These are phyloP conservation scores for Penelope pileata DNA, from an alignment of 2,113 vertebrate genomes.

Conservation along the genomic window DNA sequence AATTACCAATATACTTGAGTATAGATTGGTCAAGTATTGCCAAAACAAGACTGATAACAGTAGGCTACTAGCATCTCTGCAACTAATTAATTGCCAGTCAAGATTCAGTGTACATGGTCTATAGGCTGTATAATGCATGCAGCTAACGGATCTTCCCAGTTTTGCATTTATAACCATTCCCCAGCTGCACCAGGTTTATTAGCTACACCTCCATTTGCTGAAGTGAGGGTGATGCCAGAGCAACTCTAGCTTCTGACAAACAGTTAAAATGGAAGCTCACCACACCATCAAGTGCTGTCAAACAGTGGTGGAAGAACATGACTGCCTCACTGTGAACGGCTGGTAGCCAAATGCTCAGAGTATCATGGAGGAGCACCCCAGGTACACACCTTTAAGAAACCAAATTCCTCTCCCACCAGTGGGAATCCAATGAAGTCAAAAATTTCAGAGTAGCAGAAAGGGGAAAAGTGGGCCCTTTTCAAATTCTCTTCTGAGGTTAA, in stretches of 20 bases:
- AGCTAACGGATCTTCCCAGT: neutral
- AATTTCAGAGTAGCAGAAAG: neutral
- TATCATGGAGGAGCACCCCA: neutral
- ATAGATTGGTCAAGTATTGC: fast-evolving
- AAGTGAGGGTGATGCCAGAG: neutral
- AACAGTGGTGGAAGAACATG: neutral
- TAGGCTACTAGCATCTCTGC: neutral
- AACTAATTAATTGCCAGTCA: neutral
- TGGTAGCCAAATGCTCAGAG: neutral
- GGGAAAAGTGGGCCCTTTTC: neutral
- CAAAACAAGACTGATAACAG: neutral
- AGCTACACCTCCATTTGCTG: neutral
- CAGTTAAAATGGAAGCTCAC: neutral
- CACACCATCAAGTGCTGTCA: conserved; percentile 47
- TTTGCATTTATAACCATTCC: neutral
- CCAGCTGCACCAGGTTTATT: neutral
- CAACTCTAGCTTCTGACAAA: neutral
- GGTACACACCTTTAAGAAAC: neutral
- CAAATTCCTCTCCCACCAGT: neutral
- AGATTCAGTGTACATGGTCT: neutral
- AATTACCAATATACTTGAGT: neutral
- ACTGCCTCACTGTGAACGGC: neutral
- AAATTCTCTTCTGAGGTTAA: neutral
- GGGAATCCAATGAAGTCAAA: neutral
- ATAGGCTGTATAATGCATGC: neutral